Evolutionary conservation across 2,797 vertebrate species (phyloP).

Genomic region (Salmo trutta): DNA sequence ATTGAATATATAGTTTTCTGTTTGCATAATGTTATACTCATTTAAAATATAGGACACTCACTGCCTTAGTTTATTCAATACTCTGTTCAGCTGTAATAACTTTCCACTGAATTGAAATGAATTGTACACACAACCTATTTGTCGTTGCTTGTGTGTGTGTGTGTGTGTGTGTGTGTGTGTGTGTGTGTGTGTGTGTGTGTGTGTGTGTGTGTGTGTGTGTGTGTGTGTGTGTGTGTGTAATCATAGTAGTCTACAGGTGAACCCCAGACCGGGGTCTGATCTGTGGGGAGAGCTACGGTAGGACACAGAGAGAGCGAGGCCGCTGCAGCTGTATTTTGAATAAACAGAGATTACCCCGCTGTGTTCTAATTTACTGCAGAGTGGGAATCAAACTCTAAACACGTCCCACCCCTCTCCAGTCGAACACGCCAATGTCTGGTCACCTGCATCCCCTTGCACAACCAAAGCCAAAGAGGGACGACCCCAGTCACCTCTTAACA

Average conservation of each 20-base stretch:
- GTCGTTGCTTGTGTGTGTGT: conserved; percentile 8
- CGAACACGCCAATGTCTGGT: conserved; percentile 62
- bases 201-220: conserved; percentile 38
- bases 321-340: conserved; percentile 78
- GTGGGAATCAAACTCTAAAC: conserved; percentile 76
- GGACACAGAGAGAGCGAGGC: conserved; percentile 43
- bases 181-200: conserved; percentile 36
- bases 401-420: conserved; percentile 63
- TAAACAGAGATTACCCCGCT: conserved; percentile 79
- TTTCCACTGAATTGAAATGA: neutral
- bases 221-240: neutral
- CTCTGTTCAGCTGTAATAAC: conserved; percentile 2
- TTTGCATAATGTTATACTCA: neutral
- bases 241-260: conserved; percentile 66
- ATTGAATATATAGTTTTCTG: neutral
- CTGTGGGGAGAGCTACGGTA: conserved; percentile 34
- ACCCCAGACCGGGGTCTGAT: conserved; percentile 54
- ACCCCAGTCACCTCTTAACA: conserved; percentile 14
- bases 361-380: conserved; percentile 77
- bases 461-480: conserved; percentile 57
- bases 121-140: neutral
- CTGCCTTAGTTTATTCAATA: conserved; percentile 19
- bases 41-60: neutral
- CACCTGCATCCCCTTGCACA: conserved; percentile 67
- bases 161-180: conserved; percentile 38